Evolutionary conservation across 2,888 invertebrate genomes (phyloP).

Genomic region (Tiphia femorata): DNA sequence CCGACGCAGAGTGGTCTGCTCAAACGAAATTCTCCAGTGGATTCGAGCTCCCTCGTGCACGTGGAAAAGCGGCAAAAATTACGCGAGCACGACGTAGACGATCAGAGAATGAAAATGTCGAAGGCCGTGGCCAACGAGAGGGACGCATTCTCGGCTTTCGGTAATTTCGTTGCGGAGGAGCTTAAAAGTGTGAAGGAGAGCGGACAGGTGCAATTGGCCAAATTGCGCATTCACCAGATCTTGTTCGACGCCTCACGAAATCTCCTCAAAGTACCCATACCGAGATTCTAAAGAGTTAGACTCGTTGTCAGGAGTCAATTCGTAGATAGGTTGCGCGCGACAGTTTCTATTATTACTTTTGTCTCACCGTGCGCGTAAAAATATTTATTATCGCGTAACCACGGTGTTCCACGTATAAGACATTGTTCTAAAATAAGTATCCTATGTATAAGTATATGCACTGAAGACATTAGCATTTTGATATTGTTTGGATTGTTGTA

Average conservation of each 20-base stretch:
- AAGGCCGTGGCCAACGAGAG: background rate
- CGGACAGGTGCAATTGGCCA: conserved; percentile 6
- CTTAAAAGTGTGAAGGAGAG: background rate
- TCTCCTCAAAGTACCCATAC: conserved; percentile 4
- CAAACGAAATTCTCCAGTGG: background rate
- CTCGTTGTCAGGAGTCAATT: too few species aligned
- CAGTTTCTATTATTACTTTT: too few species aligned
- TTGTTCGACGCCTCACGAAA: conserved; percentile 1
- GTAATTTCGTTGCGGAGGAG: conserved; percentile 9
- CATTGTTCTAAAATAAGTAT: too few species aligned
- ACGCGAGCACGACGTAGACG: background rate
- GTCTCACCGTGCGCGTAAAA: too few species aligned
- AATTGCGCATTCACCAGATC: conserved; percentile 7
- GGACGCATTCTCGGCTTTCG: conserved; percentile 1
- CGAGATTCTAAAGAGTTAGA: conserved; percentile 7
- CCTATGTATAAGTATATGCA: too few species aligned
- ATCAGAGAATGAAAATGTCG: background rate
- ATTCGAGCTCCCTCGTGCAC: background rate
- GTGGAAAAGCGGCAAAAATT: background rate
- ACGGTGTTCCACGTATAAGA: too few species aligned
- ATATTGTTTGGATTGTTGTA: too few species aligned
- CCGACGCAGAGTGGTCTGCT: background rate
- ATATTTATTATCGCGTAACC: too few species aligned
- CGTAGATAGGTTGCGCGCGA: too few species aligned
- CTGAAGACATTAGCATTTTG: too few species aligned